These are phyloP conservation scores for Poeciliopsis gracilis DNA, from an alignment of 2,797 vertebrate genomes.

Conservation along the genomic window DNA sequence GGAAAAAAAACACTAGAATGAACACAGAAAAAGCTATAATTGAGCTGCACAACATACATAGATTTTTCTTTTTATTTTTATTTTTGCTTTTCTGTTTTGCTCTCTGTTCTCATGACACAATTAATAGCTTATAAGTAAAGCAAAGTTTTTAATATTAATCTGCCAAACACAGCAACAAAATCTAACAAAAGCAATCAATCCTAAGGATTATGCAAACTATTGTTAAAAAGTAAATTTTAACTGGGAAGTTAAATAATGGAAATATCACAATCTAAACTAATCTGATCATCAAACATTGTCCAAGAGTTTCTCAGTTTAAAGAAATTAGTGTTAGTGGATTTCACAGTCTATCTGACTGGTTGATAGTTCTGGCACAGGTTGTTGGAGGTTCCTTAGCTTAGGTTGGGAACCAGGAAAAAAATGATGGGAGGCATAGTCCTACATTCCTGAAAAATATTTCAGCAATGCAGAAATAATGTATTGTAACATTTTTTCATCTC, in stretches of 20 bases:
- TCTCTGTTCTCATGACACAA: not conserved
- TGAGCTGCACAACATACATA: not conserved
- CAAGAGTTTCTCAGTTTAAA: not conserved
- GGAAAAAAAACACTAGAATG: not conserved
- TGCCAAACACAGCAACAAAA: not conserved
- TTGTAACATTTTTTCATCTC: conserved; percentile 51
- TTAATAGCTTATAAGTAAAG: not conserved
- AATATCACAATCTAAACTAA: not conserved
- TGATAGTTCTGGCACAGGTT: not conserved
- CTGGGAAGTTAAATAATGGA: not conserved
- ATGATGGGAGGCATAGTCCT: not conserved
- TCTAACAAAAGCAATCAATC: not conserved
- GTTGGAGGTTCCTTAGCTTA: not conserved
- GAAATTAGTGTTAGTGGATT: not conserved
- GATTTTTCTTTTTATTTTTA: no score
- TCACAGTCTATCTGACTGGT: not conserved
- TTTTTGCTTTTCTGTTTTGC: not conserved
- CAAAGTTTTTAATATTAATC: not conserved
- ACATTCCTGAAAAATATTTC: not conserved
- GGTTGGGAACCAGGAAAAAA: not conserved
- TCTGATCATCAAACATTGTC: not conserved
- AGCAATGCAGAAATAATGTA: conserved; percentile 11
- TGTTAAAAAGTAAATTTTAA: not conserved
- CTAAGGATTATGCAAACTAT: not conserved
- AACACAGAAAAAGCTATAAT: conserved; percentile 9